Conservation (phyloP, 2,888 invertebrate species). For the Drosophila mulleri region DNA sequence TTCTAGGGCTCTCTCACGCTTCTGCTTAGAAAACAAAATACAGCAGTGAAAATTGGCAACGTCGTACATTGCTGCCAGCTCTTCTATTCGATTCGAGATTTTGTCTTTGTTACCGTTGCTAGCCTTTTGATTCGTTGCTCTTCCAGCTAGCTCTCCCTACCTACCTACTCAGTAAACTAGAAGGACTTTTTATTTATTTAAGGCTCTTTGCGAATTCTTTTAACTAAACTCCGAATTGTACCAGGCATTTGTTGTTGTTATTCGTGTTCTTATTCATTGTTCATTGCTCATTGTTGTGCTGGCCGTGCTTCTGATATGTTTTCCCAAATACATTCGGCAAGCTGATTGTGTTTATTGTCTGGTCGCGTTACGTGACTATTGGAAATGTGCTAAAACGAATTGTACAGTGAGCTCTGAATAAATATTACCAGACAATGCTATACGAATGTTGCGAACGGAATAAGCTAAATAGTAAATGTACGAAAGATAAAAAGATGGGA, state of each 20-base stretch:
- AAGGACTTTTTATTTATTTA: constrained; percentile 71
- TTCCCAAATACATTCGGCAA: background rate
- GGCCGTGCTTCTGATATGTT: constrained; percentile 23
- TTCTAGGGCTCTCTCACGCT: background rate
- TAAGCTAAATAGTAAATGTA: background rate
- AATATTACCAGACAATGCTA: background rate
- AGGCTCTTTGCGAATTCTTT: constrained; percentile 53
- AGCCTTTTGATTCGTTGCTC: constrained; percentile 34
- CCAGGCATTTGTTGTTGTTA: constrained; percentile 24
- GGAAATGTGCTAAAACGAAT: constrained; percentile 24
- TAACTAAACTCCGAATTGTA: constrained; percentile 32
- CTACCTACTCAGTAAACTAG: constrained; percentile 53
- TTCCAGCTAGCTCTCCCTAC: constrained; percentile 30
- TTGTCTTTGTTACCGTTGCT: constrained; percentile 42
- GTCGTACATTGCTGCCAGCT: constrained; percentile 35
- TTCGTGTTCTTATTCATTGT: constrained; percentile 14
- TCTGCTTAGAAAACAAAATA: constrained; percentile 47
- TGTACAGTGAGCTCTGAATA: constrained; percentile 7
- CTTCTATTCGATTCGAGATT: constrained; percentile 23
- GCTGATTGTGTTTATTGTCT: constrained; percentile 37
- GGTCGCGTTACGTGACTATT: constrained; percentile 53
- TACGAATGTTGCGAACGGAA: background rate
- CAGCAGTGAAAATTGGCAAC: constrained; percentile 71
- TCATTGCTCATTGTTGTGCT: constrained; percentile 29
- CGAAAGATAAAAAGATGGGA: background rate